phyloP scores from a whole-genome alignment of 1,140 invertebrate species.

The Aphis gossypii region DNA sequence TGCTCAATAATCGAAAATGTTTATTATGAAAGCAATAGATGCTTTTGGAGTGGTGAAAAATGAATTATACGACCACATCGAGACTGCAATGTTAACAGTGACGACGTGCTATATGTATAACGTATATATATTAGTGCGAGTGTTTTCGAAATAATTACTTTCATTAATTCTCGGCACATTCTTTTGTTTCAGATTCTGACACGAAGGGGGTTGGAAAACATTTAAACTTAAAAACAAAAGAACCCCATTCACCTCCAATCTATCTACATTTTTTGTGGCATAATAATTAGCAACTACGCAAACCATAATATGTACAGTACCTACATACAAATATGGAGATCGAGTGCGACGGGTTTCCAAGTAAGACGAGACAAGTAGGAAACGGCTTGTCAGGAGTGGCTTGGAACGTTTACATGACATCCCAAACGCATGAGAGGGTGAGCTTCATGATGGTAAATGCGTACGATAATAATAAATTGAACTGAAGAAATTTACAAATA shows the following conservation, averaged over 20 bases:
- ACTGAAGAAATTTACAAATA: conserved; percentile 54
- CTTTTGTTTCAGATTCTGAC: conserved; percentile 44
- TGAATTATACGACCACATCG: conserved; percentile 25
- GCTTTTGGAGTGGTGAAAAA: conserved; percentile 39
- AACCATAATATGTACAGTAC: conserved; percentile 44
- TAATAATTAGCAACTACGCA: conserved; percentile 35
- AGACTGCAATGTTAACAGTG: conserved; percentile 25
- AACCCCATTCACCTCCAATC: conserved; percentile 1
- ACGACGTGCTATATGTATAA: background rate
- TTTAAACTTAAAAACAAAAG: conserved; percentile 51
- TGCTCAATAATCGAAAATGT: conserved; percentile 34
- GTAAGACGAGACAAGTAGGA: conserved; percentile 55
- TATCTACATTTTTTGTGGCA: conserved; percentile 35
- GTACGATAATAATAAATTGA: conserved; percentile 55
- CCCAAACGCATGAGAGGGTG: conserved; percentile 14
- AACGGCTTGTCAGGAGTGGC: conserved; percentile 50
- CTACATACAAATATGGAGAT: conserved; percentile 39
- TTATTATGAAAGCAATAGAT: conserved; percentile 15
- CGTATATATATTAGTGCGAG: background rate
- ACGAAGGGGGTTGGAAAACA: conserved; percentile 33
- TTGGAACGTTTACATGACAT: conserved; percentile 54
- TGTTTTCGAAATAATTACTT: conserved; percentile 55
- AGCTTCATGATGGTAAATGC: background rate
- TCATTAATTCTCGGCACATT: conserved; percentile 47
- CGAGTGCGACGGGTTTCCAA: conserved; percentile 44